These are phyloP conservation scores for Artibeus jamaicensis DNA, from an alignment of 2,797 vertebrate species.

Conservation along the genomic window DNA sequence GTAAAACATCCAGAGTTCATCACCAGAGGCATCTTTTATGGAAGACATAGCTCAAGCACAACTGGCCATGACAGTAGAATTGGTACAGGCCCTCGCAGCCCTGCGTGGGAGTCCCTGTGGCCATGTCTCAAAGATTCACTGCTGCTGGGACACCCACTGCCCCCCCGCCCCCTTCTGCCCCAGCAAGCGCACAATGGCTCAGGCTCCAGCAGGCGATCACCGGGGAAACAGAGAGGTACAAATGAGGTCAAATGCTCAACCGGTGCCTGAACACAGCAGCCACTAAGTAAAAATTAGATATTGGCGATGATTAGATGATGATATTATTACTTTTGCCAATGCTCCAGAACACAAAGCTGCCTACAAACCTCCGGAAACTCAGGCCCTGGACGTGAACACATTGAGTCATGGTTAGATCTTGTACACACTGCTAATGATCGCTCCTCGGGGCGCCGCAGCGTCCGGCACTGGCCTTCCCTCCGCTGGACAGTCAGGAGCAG, in stretches of 20 bases:
- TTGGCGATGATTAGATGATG: background rate
- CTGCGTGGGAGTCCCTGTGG: background rate
- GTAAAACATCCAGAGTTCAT: background rate
- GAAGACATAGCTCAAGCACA: background rate
- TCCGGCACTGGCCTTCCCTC: background rate
- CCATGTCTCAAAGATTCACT: background rate
- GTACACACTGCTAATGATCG: background rate
- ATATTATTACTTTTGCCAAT: background rate
- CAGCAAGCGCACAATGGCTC: background rate
- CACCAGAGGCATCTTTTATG: background rate
- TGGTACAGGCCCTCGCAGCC: background rate
- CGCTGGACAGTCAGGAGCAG: background rate
- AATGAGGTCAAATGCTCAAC: background rate
- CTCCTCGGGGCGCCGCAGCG: fast-evolving
- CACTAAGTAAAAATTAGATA: background rate
- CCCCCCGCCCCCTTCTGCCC: background rate
- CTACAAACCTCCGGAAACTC: background rate
- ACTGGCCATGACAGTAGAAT: background rate
- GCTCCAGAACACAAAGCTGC: background rate
- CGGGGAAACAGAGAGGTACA: background rate
- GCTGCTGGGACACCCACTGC: background rate
- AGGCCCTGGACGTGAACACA: background rate
- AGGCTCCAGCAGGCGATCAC: background rate
- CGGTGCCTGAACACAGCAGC: background rate
- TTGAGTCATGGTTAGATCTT: background rate